Percentiles rank a stretch among this genome's conserved stretches.
These are phyloP conservation scores for Heliconius himera DNA, from an alignment of 1,140 invertebrate genomes.

Conservation along the genomic window DNA sequence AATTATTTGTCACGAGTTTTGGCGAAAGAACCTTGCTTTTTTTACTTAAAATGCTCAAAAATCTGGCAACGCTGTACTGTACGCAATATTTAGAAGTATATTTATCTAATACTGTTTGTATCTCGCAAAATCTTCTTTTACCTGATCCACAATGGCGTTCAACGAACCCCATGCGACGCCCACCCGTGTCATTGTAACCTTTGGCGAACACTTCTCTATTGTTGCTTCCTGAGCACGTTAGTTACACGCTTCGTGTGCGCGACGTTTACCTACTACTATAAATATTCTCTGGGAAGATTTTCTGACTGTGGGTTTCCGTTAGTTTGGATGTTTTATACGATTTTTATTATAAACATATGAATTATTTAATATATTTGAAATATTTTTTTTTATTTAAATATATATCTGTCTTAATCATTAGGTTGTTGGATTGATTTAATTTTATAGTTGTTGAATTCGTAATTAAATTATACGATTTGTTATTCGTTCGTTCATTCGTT, in stretches of 20 bases:
- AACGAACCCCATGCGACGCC: constrained; percentile 68
- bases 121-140: constrained; percentile 27
- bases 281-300: constrained; percentile 32
- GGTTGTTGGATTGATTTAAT: too few species aligned
- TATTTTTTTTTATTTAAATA: too few species aligned
- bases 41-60: too few species aligned
- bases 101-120: constrained; percentile 12
- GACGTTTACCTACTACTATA: constrained; percentile 24
- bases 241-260: constrained; percentile 31
- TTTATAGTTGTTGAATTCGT: too few species aligned
- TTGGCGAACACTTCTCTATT: constrained; percentile 56
- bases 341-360: neutral
- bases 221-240: constrained; percentile 52
- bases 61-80: too few species aligned
- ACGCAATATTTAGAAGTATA: neutral
- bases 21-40: neutral
- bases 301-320: constrained; percentile 6
- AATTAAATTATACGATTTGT: too few species aligned
- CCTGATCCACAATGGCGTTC: constrained; percentile 70
- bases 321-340: constrained; percentile 9
- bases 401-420: too few species aligned
- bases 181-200: constrained; percentile 71
- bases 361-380: neutral
- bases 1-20: too few species aligned
- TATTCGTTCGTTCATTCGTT: too few species aligned